Base-by-base conservation (phyloP, 2,113 vertebrate genomes). In the Nesoenas mayeri region DNA sequence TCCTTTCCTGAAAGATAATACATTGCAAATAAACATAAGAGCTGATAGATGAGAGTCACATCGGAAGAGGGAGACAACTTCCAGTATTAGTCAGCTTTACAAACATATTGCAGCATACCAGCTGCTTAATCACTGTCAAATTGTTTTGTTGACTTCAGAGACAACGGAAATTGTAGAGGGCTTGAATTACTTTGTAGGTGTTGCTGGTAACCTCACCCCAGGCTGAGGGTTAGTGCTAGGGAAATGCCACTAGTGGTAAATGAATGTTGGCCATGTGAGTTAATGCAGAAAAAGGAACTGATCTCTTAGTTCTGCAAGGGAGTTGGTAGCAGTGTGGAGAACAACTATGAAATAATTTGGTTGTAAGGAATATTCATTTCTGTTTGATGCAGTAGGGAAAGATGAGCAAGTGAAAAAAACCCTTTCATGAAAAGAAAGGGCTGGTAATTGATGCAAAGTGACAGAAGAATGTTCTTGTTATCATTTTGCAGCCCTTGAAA, bases 51-150 rank as follows among this genome's bases (percentile, higher is more conserved):
- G 6, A 95, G 16, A 67, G n/a, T 44, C 25, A 74, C 29, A 85
- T 89, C 69, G 83, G 82, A 77, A 92, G 91, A 92, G 81, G 91
- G 86, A 91, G 89, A 91, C 80, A 93, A n/a, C 11, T 9, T 15
- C 28, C 57, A 67, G 1, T 56, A 44, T 87, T 84, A 89, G 19
- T 74, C 51, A 10, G 20, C 28, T 87, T 91, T 31, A 48, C 40
- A 73, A 79, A 22, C 15, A 57, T 18, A 56, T 67, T 1, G 22
- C 69, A 75, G 34, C 11, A 8, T n/a, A 26, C 26, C 48, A 74
- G 8, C 32, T 51, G 26, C 62, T 86, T 53, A 69, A 69, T 21
- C 32, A 32, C 16, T 44, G 13, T 6, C 16, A 81, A 38, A 60
- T 62, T 67, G 26, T 53, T 79, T 44, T 42, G 14, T 50, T 79